Evolutionary conservation across 2,888 invertebrate genomes (phyloP), one percentile per base, ranked within the genome.

Genomic region (Trachelus troglodyta): DNA sequence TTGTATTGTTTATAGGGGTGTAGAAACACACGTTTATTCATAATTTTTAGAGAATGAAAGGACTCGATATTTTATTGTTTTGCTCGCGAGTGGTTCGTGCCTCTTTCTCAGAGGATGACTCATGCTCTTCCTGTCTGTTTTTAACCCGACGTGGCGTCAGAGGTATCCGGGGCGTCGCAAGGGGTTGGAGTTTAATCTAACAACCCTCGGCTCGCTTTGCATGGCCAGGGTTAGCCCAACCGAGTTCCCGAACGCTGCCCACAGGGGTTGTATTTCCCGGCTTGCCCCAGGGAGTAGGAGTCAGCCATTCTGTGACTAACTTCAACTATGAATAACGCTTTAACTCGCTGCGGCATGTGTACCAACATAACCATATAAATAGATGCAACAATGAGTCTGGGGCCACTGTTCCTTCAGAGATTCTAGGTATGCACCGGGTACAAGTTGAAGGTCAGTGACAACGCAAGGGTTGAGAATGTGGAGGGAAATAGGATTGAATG

Each of bases 181-280:
- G 89, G 88, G 90, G 90, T 86, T 87, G 87, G 88, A 88, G 87
- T 90, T 90, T 90, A 90, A 90, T 90, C 89, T 89, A 90, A 90
- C 90, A 88, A 88, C 89, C 89, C 90, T 89, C 83, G 87, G 88
- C 85, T 89, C 89, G 84, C 88, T 90, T 89, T 90, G 89, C 89
- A 89, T 88, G 85, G 86, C 86, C 85, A 83, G 85, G 85, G 84
- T 85, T 82, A 84, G 81, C 80, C 81, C 84, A 56, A 56, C 56
- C 80, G 85, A 37, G 35, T 77, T 35, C 4, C 9, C 69, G 75
- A 82, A 81, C 79, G 82, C 81, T 80, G 85, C 83, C 87, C 88
- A 83, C 87, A 86, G 88, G 88, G 89, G 89, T 86, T 87, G 87
- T 84, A 85, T 84, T 87, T 84, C 82, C 83, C 85, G 83, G 84